Conservation (phyloP, 2,797 vertebrate species). For the Poeciliopsis gracilis region DNA sequence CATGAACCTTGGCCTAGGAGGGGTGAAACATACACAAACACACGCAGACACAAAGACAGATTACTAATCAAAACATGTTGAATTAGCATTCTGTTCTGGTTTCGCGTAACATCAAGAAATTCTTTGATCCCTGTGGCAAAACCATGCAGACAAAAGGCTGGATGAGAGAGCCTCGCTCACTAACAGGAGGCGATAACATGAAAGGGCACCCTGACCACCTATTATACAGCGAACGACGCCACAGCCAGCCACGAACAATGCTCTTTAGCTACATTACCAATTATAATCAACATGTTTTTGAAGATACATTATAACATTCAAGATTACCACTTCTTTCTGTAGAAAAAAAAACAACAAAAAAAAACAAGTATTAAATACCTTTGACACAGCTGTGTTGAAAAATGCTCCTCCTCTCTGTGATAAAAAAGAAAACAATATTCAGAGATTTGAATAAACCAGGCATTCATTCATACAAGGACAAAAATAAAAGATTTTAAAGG, state of each 20-base stretch:
- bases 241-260: slow-evolving; percentile 12
- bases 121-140: slow-evolving; percentile 74
- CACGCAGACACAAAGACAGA: slow-evolving; percentile 27
- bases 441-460: slow-evolving; percentile 5
- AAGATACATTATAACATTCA: slow-evolving; percentile 13
- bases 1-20: slow-evolving; percentile 91
- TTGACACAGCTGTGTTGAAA: slow-evolving; percentile 91
- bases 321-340: not conserved
- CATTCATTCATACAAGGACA: not conserved
- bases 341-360: not conserved
- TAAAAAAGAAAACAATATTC: slow-evolving; percentile 35
- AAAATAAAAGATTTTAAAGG: not conserved
- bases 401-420: slow-evolving; percentile 89
- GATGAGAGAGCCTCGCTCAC: slow-evolving; percentile 51
- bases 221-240: slow-evolving; percentile 35
- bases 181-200: slow-evolving; percentile 56
- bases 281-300: slow-evolving; percentile 5
- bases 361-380: slow-evolving; percentile 82
- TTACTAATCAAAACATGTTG: slow-evolving; percentile 69
- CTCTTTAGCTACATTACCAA: slow-evolving; percentile 10
- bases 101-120: slow-evolving; percentile 72
- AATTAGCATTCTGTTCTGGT: slow-evolving; percentile 69
- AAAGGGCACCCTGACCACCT: slow-evolving; percentile 66
- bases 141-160: slow-evolving; percentile 71
- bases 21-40: slow-evolving; percentile 14